These are phyloP conservation scores for Brienomyrus brachyistius DNA, from an alignment of 2,113 vertebrate species.

Conservation along the genomic window DNA sequence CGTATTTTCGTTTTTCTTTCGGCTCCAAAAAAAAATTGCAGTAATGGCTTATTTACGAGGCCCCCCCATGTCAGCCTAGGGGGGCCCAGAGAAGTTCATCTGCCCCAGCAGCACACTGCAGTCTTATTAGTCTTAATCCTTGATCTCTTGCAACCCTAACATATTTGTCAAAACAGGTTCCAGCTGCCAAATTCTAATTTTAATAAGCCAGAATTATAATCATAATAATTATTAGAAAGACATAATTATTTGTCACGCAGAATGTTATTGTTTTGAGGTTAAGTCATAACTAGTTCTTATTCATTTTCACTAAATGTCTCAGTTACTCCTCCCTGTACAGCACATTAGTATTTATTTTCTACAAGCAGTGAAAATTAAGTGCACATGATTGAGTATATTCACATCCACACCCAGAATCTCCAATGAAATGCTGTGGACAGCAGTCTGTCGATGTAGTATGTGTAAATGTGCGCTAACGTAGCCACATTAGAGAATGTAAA, in stretches of 20 bases:
- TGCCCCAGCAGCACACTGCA: not conserved
- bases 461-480: not conserved
- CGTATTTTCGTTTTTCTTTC: not conserved
- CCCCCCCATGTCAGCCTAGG: not conserved
- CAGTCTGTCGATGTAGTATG: not conserved
- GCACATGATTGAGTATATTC: not conserved
- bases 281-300: not conserved
- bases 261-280: not conserved
- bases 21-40: not conserved
- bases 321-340: not conserved
- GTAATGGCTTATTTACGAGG: not conserved
- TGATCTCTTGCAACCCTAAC: constrained; percentile 15
- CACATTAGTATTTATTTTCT: not conserved
- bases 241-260: constrained; percentile 30
- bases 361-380: not conserved
- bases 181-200: constrained; percentile 28
- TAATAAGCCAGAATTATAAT: constrained; percentile 22
- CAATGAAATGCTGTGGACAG: not conserved
- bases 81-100: not conserved
- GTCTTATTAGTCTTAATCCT: not conserved
- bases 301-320: not conserved
- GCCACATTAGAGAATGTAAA: not conserved
- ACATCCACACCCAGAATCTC: not conserved
- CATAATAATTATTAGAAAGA: constrained; percentile 5
- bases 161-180: constrained; percentile 45